Base-by-base conservation (phyloP, 2,797 vertebrate genomes). In the Dallia pectoralis region DNA sequence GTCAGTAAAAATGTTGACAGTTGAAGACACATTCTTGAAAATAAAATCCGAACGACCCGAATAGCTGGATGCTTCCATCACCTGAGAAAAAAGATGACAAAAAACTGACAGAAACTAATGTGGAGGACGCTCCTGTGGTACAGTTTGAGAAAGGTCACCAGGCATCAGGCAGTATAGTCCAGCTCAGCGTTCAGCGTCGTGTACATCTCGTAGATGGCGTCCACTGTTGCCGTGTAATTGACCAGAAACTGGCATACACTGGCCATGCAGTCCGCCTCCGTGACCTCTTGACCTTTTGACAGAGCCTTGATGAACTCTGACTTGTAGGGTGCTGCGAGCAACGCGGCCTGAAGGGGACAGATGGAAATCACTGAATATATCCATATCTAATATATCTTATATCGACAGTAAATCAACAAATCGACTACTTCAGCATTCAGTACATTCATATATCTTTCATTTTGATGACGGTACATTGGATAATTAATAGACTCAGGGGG, bases 181-280 rank as follows among this genome's bases (percentile, higher is more conserved):
- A 99, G 93, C 88, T 99, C 97, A 0, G 97, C 97, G 0, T 96
- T 94, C 90, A 96, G 93, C 83, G 87, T 87, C 0, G 87, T 89
- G 90, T 96, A 99, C 96, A 99, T 95, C 40, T 96, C 94, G 0
- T 98, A 98, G 87, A 99, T 96, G 51, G 95, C 93, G 0, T 99
- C 96, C 2, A 99, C 92, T 40, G 95, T 95, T 75, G 91, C 78
- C 0, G 94, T 94, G 84, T 87, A 98, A 80, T 97, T 96, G 0
- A 89, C 84, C 76, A 98, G 86, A 84, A 98, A 99, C 77, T 93
- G 95, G 4, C 89, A 93, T 44, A 97, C 85, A 59, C 97, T 96
- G 51, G 91, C 94, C 73, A 98, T 81, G 79, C 95, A 98, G 9
- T 96, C 95, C 62, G 98, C 97, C 74, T 98, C 96, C 0, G 91